Evolutionary conservation across 2,888 invertebrate genomes (phyloP), one percentile per base, ranked within the genome.

Genomic region (Limnephilus lunatus): DNA sequence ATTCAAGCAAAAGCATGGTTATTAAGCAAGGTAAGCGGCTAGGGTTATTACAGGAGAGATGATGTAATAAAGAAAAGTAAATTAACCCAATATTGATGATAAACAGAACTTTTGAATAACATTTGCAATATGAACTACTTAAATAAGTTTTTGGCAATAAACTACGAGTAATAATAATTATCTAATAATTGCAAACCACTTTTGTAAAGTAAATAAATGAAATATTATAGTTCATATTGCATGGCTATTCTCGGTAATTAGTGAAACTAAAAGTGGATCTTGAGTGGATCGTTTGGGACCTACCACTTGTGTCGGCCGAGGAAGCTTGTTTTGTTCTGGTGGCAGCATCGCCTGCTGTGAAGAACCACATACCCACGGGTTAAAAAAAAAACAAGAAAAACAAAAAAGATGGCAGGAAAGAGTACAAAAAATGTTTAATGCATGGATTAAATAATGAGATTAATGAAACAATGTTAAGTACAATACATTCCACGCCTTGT

Each of bases 321-420:
- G 93, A 32, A 93, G 90, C 93, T 93, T 93, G 93, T 93, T 93
- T 92, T 92, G 93, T 92, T 93, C 93, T 86, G 93, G 93, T 85
- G 92, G 93, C 89, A 93, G 93, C 92, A 93, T 88, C 93, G 93
- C 93, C 93, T 93, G 92, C 93, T 93, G 92, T 93, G 92, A 92
- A 93, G 91, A 92, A 93, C 92, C 92, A 92, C 92, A 92, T 91
- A 85, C 83, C 93, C 93, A 93, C 88, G 35, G 89, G 91, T 92
- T 93, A 92, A 93, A 93, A 87, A 93, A 91, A 93, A 92, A 92
- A 91, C 85, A 89, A 91, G 92, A 85, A 30, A 92, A 92, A 90
- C 83, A 68, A 82, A 89, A 92, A 91, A 92, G 25, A 48, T n/a
- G 86, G 86, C 86, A 44, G 86, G 86, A 44, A 48, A 86, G 39